Conservation (phyloP, 2,797 vertebrate genomes). For the Zalophus californianus region DNA sequence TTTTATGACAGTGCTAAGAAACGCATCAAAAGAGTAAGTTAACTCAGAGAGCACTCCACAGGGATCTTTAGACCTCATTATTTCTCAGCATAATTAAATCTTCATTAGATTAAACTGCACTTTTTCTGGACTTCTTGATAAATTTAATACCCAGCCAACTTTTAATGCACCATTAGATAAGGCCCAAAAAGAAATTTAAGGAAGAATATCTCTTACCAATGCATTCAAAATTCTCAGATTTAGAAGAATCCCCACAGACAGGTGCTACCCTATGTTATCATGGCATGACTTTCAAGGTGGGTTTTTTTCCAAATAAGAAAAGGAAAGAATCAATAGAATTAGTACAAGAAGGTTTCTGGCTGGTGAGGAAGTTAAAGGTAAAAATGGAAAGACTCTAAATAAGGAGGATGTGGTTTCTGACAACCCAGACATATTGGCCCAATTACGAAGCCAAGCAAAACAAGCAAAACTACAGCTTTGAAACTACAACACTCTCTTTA, state of each 20-base stretch:
- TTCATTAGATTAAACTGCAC: conserved; percentile 73
- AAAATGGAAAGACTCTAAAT: conserved; percentile 81
- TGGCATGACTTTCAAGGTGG: conserved; percentile 30
- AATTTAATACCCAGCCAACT: conserved; percentile 41
- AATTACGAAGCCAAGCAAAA: conserved; percentile 76
- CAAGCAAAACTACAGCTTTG: conserved; percentile 55
- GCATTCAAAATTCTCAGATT: conserved; percentile 31
- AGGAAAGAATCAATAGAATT: conserved; percentile 72
- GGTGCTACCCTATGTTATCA: not conserved
- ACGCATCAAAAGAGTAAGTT: conserved; percentile 35
- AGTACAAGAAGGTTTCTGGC: conserved; percentile 44
- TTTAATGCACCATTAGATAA: conserved; percentile 51
- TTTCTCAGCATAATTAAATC: conserved; percentile 73
- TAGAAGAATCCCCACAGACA: not conserved
- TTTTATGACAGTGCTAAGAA: conserved; percentile 30
- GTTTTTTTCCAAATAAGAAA: conserved; percentile 67
- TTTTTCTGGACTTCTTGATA: conserved; percentile 64
- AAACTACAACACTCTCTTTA: conserved; percentile 59
- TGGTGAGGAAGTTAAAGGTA: conserved; percentile 64
- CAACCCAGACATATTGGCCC: conserved; percentile 75
- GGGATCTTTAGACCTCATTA: conserved; percentile 69
- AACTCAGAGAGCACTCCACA: conserved; percentile 5
- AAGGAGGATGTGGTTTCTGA: conserved; percentile 76
- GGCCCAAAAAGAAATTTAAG: conserved; percentile 48
- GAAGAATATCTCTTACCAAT: conserved; percentile 30